Conservation (phyloP, 2,797 vertebrate genomes). For the Gymnoscopelus microlampas region DNA sequence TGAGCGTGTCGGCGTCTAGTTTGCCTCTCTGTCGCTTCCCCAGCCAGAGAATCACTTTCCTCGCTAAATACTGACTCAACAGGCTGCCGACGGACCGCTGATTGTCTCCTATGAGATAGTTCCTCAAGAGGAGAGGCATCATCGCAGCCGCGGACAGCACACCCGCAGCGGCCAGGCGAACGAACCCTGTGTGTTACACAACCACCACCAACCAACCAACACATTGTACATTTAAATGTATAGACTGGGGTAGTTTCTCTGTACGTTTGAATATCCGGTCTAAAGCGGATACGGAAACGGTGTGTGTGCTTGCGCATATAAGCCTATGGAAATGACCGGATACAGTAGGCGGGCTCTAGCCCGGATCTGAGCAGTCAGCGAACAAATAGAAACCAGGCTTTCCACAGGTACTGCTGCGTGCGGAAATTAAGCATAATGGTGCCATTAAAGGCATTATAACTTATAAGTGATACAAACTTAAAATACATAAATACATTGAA, state of each 20-base stretch:
- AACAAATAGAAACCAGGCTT: slow-evolving; percentile 34
- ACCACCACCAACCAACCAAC: not conserved
- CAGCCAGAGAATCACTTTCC: slow-evolving; percentile 63
- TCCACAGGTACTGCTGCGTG: not conserved
- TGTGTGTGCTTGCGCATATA: too few relatives aligned
- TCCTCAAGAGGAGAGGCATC: slow-evolving; percentile 57
- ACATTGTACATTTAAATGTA: too few relatives aligned
- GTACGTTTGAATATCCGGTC: not conserved
- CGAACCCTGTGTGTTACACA: slow-evolving; percentile 39
- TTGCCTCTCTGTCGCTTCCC: slow-evolving; percentile 73
- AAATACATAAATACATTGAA: too few relatives aligned
- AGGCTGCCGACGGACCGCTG: slow-evolving; percentile 49
- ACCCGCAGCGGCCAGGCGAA: slow-evolving; percentile 34
- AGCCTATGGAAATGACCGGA: too few relatives aligned
- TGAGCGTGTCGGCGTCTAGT: slow-evolving; percentile 78
- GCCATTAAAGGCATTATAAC: too few relatives aligned
- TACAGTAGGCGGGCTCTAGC: too few relatives aligned
- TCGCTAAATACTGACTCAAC: slow-evolving; percentile 69
- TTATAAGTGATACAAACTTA: too few relatives aligned
- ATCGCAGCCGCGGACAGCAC: slow-evolving; percentile 59
- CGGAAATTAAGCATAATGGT: too few relatives aligned
- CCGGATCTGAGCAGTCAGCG: too few relatives aligned
- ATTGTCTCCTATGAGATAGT: slow-evolving; percentile 52
- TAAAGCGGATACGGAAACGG: not conserved
- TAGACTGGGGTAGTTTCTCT: too few relatives aligned